A percentile compares a stretch with the other conserved stretches of the same genome.
Conservation (phyloP, 2,797 vertebrate genomes). For the Catostomus latipinnis region DNA sequence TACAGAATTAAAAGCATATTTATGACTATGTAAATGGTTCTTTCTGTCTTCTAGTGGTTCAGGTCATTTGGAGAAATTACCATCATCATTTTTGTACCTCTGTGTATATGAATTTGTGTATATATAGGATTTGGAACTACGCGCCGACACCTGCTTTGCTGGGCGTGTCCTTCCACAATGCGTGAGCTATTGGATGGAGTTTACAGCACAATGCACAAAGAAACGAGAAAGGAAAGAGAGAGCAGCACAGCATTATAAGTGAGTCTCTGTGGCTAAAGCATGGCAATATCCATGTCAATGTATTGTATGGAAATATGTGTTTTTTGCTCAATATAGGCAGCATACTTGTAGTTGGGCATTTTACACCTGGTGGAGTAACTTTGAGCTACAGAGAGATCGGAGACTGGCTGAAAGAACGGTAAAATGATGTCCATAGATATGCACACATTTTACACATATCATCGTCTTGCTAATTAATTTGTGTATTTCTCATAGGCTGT, state of each 20-base stretch:
- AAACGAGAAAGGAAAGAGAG: conserved; percentile 58
- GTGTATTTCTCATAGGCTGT: conserved; percentile 76
- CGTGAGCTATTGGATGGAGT: conserved; percentile 72
- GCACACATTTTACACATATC: background rate
- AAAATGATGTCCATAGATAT: conserved; percentile 29
- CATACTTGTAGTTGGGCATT: conserved; percentile 75
- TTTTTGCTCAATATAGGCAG: conserved; percentile 60
- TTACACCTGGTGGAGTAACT: conserved; percentile 79
- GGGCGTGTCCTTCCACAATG: conserved; percentile 64
- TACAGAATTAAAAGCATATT: background rate
- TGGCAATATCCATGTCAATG: background rate
- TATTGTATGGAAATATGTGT: background rate
- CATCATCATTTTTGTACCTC: background rate
- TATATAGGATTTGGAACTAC: conserved; percentile 67
- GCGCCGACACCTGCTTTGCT: conserved; percentile 70
- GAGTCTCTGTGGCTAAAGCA: conserved; percentile 43
- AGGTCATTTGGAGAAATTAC: background rate
- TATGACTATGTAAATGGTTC: background rate
- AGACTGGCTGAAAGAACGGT: conserved; percentile 81
- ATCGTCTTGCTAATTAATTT: background rate
- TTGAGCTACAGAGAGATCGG: conserved; percentile 73
- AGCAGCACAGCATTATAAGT: conserved; percentile 70
- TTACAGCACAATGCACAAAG: conserved; percentile 63
- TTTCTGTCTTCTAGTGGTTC: background rate
- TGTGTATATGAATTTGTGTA: conserved; percentile 1